Evolutionary conservation across 1,140 invertebrate genomes (phyloP), one percentile per base, ranked within the genome.

Genomic region (Chelonus insularis): DNA sequence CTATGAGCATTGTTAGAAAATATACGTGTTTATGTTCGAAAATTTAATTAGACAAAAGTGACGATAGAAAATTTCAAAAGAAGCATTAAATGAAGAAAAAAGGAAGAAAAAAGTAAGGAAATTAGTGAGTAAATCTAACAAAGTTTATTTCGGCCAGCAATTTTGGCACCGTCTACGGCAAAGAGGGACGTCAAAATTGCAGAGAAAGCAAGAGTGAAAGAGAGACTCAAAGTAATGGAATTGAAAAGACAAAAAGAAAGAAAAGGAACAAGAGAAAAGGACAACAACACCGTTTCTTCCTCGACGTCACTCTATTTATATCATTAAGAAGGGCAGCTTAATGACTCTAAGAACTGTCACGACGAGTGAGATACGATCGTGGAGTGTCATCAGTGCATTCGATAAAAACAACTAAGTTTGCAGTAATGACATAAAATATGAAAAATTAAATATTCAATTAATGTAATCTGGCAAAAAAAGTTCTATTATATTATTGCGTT

Each of bases 311-410:
- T 63, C 76, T 81, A 81, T 81, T 81, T 80, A 81, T 79, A 81
- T 67, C 72, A 65, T 65, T 69, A 72, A 76, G 73, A 77, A 77
- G 71, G 66, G 70, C 68, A 62, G 68, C 72, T 78, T 80, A 80
- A 80, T 77, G 77, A 79, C 76, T 78, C 77, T 78, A 77, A 73
- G 73, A 73, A 72, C 73, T 77, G 76, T 78, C 72, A 70, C 58
- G 60, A 56, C 64, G 63, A 65, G 68, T 73, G 72, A 77, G 74
- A 75, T 74, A 79, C 74, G 72, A 73, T 74, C 68, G 36, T 51
- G 41, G 51, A 52, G 55, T 65, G 56, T 65, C 60, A 62, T 60
- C 59, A 57, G 60, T 45, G 45, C 18, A 18, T 54, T 37, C 34
- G 39, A 60, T 54, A 54, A 43, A 60, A 41, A 60, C 52, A 58